Evolutionary conservation across 2,888 invertebrate genomes (phyloP).

Genomic region (Dioctria linearis): DNA sequence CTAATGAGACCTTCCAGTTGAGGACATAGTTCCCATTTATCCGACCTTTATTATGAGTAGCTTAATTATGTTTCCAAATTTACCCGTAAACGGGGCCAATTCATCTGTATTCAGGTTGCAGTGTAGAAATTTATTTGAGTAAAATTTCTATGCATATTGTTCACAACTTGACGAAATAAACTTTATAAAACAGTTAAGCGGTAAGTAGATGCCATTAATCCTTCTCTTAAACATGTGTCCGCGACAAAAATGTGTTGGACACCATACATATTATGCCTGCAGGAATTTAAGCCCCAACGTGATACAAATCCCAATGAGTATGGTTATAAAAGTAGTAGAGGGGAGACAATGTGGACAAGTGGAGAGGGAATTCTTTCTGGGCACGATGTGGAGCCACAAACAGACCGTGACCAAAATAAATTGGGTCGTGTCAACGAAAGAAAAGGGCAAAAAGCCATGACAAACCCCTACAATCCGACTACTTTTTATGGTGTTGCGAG

Average conservation of each 20-base stretch:
- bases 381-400: conserved; percentile 24
- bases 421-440: conserved; percentile 37
- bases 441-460: conserved; percentile 13
- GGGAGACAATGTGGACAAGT: not conserved
- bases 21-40: too few species aligned
- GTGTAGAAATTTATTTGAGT: not conserved
- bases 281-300: conserved; percentile 41
- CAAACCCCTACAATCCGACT: not conserved
- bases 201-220: conserved; percentile 43
- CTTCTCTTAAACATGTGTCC: conserved; percentile 26
- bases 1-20: too few species aligned
- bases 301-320: conserved; percentile 28
- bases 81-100: not conserved
- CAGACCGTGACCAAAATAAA: conserved; percentile 46
- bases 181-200: conserved; percentile 11
- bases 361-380: not conserved
- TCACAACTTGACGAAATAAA: conserved; percentile 23
- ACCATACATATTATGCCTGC: conserved; percentile 23
- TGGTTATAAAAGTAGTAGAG: not conserved
- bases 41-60: too few species aligned
- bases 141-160: conserved; percentile 21
- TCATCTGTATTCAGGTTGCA: conserved; percentile 12
- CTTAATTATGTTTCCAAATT: not conserved
- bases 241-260: conserved; percentile 22
- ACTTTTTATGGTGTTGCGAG: not conserved